Percentiles rank a stretch among this genome's conserved stretches.
phyloP scores from a whole-genome alignment of 2,888 invertebrate species.

The Coenonympha arcania region DNA sequence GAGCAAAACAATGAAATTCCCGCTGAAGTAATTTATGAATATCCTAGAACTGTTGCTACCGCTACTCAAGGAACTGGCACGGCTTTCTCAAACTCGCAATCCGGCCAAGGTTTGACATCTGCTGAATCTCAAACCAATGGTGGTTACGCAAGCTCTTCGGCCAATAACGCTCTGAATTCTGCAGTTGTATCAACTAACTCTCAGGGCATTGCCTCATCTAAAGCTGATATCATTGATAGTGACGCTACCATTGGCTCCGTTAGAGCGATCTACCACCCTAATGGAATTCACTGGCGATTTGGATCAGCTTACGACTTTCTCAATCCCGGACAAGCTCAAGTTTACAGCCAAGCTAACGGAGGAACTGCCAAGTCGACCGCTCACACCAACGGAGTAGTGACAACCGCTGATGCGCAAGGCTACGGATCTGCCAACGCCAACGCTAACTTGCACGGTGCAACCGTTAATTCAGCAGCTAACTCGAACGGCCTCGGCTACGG shows the following conservation, averaged over 20 bases:
- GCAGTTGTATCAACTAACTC: conserved; percentile 41
- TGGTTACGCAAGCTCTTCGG: conserved; percentile 38
- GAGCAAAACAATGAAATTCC: conserved; percentile 51
- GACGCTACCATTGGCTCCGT: conserved; percentile 42
- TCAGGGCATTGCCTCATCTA: conserved; percentile 44
- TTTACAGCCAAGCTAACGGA: conserved; percentile 32
- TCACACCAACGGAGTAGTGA: conserved; percentile 35
- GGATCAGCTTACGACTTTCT: conserved; percentile 52
- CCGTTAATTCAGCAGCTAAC: conserved; percentile 38
- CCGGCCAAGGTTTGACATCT: conserved; percentile 32
- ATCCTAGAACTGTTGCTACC: conserved; percentile 39
- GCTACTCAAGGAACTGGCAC: conserved; percentile 29
- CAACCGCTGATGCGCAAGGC: conserved; percentile 40
- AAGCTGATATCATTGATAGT: conserved; percentile 45
- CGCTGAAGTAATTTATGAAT: conserved; percentile 35
- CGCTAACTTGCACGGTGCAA: conserved; percentile 41
- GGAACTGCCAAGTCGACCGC: conserved; percentile 35
- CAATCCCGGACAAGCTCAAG: conserved; percentile 32
- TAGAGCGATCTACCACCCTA: conserved; percentile 37
- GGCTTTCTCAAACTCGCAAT: conserved; percentile 45
- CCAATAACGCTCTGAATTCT: conserved; percentile 36
- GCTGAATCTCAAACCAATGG: conserved; percentile 38
- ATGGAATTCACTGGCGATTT: conserved; percentile 52
- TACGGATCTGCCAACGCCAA: conserved; percentile 39
- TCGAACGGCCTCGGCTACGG: conserved; percentile 34